Percentiles rank a stretch among this genome's conserved stretches.
These are phyloP conservation scores for Nyctibius grandis DNA, from an alignment of 2,797 vertebrate genomes.

Conservation along the genomic window DNA sequence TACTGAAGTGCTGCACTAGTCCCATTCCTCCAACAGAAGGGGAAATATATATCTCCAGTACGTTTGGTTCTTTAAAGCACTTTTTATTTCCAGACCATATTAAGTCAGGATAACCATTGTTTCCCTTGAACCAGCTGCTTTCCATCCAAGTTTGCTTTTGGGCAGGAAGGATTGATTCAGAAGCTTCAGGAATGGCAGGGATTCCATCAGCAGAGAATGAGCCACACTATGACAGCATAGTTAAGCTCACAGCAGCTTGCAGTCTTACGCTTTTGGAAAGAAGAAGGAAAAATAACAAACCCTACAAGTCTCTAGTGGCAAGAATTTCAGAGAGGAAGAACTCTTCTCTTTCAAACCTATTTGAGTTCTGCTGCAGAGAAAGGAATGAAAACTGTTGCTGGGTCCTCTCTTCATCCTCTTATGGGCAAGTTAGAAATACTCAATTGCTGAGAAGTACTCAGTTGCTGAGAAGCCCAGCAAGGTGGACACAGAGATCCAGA, in stretches of 20 bases:
- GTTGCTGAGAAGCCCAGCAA: background rate
- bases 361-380: background rate
- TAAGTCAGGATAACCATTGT: background rate
- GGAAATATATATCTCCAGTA: background rate
- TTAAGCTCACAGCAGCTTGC: background rate
- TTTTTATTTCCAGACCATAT: background rate
- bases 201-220: background rate
- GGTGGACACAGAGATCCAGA: background rate
- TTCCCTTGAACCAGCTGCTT: background rate
- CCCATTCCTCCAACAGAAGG: background rate
- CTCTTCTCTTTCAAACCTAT: background rate
- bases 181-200: background rate
- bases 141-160: background rate
- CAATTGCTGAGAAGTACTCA: background rate
- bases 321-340: background rate
- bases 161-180: background rate
- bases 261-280: background rate
- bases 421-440: background rate
- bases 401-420: background rate
- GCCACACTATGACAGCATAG: background rate
- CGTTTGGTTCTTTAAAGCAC: background rate
- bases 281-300: background rate
- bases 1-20: background rate
- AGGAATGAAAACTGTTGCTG: background rate
- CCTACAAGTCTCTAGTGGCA: background rate